phyloP scores from a whole-genome alignment of 2,797 vertebrate species.

The Phalanger gymnotis region DNA sequence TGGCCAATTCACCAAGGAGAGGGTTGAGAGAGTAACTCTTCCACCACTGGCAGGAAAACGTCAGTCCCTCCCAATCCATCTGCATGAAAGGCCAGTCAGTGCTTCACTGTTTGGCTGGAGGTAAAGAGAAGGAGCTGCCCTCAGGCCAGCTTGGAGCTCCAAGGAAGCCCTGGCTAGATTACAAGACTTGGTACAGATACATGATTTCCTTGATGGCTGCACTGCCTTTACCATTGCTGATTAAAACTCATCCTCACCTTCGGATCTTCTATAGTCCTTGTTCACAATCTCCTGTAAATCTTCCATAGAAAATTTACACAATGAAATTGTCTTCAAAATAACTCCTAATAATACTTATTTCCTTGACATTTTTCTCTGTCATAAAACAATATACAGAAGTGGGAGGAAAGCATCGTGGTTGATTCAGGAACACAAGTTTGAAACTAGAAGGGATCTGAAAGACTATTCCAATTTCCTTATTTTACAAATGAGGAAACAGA shows the following conservation, averaged over 20 bases:
- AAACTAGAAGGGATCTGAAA: neutral
- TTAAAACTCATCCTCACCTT: neutral
- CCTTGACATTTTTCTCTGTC: neutral
- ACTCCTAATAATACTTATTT: neutral
- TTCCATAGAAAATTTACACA: neutral
- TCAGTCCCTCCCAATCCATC: neutral
- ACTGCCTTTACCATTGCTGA: neutral
- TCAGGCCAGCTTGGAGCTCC: neutral
- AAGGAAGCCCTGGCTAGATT: neutral
- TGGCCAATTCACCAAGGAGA: neutral
- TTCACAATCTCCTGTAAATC: neutral
- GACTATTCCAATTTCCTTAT: neutral
- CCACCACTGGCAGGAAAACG: neutral
- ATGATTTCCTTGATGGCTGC: neutral
- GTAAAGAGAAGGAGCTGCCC: neutral
- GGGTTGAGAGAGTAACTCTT: neutral
- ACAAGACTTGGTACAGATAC: neutral
- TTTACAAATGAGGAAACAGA: neutral
- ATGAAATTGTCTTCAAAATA: neutral
- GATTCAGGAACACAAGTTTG: neutral
- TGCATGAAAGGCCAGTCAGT: neutral
- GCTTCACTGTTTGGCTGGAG: neutral
- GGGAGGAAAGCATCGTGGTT: neutral
- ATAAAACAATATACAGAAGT: neutral
- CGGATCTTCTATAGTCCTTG: neutral